These are phyloP conservation scores for Siniperca obscura DNA, from an alignment of 2,797 vertebrate genomes.

Conservation along the genomic window DNA sequence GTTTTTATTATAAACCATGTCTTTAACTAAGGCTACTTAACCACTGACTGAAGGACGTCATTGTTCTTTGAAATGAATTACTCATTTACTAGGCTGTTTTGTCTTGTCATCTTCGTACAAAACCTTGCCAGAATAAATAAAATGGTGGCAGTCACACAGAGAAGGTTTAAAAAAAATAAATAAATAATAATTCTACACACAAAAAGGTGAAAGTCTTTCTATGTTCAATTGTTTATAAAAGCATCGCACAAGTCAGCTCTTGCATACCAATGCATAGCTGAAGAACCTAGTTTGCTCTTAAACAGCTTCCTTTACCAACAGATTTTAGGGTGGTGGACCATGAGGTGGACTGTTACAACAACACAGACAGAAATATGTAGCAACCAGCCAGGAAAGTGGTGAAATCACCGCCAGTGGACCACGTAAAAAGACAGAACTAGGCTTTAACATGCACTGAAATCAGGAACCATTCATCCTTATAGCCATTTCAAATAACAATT, in stretches of 20 bases:
- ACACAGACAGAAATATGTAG: constrained; percentile 22
- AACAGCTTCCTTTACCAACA: constrained; percentile 21
- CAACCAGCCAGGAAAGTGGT: constrained; percentile 28
- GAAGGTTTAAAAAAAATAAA: background rate
- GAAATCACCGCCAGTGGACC: constrained; percentile 29
- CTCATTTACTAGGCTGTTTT: background rate
- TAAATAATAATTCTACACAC: background rate
- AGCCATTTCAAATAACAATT: background rate
- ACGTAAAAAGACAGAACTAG: background rate
- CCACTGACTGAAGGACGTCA: background rate
- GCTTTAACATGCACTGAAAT: constrained; percentile 7
- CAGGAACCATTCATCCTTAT: background rate
- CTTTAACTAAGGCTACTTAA: background rate
- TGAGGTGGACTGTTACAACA: constrained; percentile 33
- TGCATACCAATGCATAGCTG: constrained; percentile 27
- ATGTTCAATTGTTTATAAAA: constrained; percentile 24
- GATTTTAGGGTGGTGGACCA: background rate
- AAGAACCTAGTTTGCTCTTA: background rate
- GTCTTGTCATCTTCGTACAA: background rate
- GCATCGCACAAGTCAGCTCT: background rate
- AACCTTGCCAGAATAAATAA: background rate
- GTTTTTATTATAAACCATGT: background rate
- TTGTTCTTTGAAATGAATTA: background rate
- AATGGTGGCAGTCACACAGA: background rate
- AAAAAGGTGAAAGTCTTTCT: constrained; percentile 3